Evolutionary conservation across 2,113 vertebrate genomes (phyloP).

Genomic region (Podarcis cretensis): DNA sequence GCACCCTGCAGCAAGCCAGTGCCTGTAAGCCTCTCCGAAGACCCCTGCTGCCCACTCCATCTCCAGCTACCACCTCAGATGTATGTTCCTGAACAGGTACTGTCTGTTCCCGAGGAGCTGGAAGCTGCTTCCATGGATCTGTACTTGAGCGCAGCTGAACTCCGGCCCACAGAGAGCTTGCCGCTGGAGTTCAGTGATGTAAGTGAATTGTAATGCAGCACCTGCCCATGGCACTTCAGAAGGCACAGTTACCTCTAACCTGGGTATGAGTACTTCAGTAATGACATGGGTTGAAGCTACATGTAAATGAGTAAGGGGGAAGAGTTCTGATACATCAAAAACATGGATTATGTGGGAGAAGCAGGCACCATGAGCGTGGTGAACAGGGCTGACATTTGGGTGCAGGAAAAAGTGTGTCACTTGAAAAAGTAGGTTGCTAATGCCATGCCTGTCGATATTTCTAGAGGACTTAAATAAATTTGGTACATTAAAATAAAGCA

Average conservation of each 20-base stretch:
- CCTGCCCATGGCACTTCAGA: not conserved
- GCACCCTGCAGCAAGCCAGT: constrained; percentile 89
- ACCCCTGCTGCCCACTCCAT: constrained; percentile 92
- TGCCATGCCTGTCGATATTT: not conserved
- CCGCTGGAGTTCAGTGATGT: constrained; percentile 98
- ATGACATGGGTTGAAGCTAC: accelerated
- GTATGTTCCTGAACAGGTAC: constrained; percentile 89
- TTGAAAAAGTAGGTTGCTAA: not conserved
- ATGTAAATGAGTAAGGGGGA: accelerated
- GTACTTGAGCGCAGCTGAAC: constrained; percentile 94
- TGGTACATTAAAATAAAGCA: not conserved
- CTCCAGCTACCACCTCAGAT: constrained; percentile 89
- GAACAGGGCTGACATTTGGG: not conserved
- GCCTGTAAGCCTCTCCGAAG: constrained; percentile 89
- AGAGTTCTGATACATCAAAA: accelerated
- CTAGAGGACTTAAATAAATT: not conserved
- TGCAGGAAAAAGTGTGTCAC: not conserved
- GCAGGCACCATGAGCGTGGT: not conserved
- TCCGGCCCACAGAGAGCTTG: constrained; percentile 95
- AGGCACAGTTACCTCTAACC: not conserved
- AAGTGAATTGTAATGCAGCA: constrained; percentile 64
- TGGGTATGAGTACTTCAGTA: not conserved
- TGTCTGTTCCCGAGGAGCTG: constrained; percentile 83
- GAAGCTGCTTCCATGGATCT: constrained; percentile 84
- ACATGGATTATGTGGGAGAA: not conserved